A percentile compares a stretch with the other conserved stretches of the same genome.
Conservation (phyloP, 2,888 invertebrate genomes). For the Leucophora obtusa region DNA sequence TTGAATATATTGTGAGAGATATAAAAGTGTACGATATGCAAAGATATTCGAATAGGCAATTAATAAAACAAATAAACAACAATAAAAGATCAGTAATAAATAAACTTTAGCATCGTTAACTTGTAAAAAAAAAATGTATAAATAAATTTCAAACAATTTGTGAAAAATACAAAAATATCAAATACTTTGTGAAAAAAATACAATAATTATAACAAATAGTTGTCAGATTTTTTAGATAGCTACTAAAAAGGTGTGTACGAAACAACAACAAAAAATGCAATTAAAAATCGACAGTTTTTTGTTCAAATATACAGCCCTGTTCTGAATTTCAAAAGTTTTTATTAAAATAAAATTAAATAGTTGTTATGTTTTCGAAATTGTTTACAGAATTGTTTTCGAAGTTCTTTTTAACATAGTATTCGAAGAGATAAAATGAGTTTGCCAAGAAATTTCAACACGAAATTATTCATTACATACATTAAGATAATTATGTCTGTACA, state of each 20-base stretch:
- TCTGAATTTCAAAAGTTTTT: too few relatives aligned
- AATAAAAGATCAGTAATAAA: conserved; percentile 59
- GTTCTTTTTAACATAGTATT: too few relatives aligned
- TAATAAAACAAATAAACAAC: conserved; percentile 16
- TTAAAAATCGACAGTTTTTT: not conserved
- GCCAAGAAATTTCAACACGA: too few relatives aligned
- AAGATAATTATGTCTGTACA: too few relatives aligned
- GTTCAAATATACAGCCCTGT: too few relatives aligned
- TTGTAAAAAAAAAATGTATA: conserved; percentile 14
- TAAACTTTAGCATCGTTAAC: conserved; percentile 56
- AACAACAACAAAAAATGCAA: conserved; percentile 3
- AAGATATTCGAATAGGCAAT: too few relatives aligned
- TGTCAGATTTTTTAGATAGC: not conserved
- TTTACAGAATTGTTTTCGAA: too few relatives aligned
- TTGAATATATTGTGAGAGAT: not conserved
- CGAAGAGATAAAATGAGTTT: too few relatives aligned
- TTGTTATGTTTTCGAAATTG: too few relatives aligned
- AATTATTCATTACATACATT: too few relatives aligned
- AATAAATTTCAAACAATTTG: not conserved
- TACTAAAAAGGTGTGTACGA: conserved; percentile 1
- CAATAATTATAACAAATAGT: not conserved
- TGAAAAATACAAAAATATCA: conserved; percentile 1
- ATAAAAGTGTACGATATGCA: not conserved
- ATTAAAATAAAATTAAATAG: too few relatives aligned
- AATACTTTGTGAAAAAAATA: conserved; percentile 12